These are phyloP conservation scores for Rhynchomys soricoides DNA, from an alignment of 2,113 vertebrate species.

Conservation along the genomic window DNA sequence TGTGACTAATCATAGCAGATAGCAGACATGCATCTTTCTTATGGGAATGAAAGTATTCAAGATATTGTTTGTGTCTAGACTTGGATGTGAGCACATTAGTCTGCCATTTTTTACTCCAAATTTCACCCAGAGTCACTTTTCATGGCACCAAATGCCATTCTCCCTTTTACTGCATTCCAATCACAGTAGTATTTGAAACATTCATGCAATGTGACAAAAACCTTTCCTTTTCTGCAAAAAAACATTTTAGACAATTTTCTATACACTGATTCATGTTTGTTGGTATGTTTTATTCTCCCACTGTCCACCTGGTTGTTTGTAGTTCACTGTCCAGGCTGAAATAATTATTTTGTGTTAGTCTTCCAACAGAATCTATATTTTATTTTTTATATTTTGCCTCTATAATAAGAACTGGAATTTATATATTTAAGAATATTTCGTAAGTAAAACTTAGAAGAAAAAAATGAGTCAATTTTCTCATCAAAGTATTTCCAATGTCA, in stretches of 20 bases:
- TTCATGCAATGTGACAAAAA: conserved; percentile 21
- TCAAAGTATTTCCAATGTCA: not conserved
- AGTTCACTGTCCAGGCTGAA: not conserved
- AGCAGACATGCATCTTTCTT: not conserved
- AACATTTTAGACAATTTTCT: not conserved
- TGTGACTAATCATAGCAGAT: not conserved
- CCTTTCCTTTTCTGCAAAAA: conserved; percentile 27
- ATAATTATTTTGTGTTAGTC: not conserved
- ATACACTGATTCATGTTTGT: conserved; percentile 45
- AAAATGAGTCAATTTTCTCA: conserved; percentile 3
- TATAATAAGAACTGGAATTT: not conserved
- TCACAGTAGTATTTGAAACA: conserved; percentile 30
- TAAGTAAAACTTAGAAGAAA: not conserved
- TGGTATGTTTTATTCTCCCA: conserved; percentile 53
- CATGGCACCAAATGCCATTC: not conserved
- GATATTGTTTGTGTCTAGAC: not conserved
- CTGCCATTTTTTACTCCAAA: not conserved
- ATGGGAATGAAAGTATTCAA: not conserved
- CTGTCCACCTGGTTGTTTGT: conserved; percentile 61
- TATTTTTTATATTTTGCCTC: not conserved
- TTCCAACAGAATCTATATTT: not conserved
- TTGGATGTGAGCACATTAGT: not conserved
- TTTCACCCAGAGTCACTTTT: not conserved
- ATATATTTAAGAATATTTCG: not conserved
- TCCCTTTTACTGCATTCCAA: not conserved